Base-by-base conservation (phyloP, 2,113 vertebrate species). In the Bos indicus region DNA sequence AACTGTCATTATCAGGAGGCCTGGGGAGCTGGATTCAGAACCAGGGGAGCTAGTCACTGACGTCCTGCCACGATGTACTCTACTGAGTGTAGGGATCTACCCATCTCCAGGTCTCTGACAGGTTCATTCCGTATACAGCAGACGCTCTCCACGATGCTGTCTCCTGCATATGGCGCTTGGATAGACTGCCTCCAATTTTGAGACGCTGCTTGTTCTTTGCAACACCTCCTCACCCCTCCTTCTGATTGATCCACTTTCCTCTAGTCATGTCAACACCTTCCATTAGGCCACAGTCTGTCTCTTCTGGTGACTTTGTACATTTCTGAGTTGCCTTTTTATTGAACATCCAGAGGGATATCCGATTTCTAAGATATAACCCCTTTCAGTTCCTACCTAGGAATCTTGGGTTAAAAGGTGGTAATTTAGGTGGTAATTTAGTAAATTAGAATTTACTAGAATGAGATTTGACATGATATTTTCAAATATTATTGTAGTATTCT, bases 331-430 rank as follows among this genome's bases (percentile, higher is more conserved):
- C 5, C 6, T 89, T 86, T 33, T 67, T 86, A 57, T 43, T 88
- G 54, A 95, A 85, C 46, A 82, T 33, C 16, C 30, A 62, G 59
- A 71, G 23, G 51, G 52, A 82, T 90, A 59, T 33, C 54, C 33
- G 12, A 78, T 88, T 89, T 90, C 93, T 21, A 64, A 80, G 12
- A 40, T 81, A 26, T 5, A 54, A 7, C 6, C 30, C 36, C 16
- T 33, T 93, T 19, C 8, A 56, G 30, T 64, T 56, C 33, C 28
- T 81, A n/a, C 30, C 85, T 91, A 62, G 92, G 10, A 62, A 23
- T 36, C 28, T 80, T 88, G 81, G 81, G 74, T 88, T 84, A 88
- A 51, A 82, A 95, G 30, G 43, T 67, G 84, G 28, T 85, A 21
- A 89, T 54, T 90, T 60, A 36, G n/a, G 43, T 67, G 84, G 28